Evolutionary conservation across 2,888 invertebrate genomes (phyloP).

Genomic region (Cheilosia variabilis): DNA sequence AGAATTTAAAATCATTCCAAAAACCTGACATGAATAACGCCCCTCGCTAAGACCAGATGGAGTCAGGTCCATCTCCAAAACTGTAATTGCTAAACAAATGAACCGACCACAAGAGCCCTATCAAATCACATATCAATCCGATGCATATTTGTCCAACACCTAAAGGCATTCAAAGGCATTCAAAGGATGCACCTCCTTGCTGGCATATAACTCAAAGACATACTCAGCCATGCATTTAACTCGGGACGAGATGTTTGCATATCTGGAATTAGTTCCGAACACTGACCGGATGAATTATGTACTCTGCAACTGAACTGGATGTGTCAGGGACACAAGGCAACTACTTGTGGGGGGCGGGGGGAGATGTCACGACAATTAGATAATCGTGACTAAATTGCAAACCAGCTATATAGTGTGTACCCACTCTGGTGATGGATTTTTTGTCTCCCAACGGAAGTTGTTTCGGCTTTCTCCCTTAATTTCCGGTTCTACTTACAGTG

Average conservation of each 20-base stretch:
- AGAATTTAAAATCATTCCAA: constrained; percentile 4
- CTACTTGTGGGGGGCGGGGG: constrained; percentile 33
- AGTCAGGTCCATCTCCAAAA: constrained; percentile 40
- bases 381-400: constrained; percentile 65
- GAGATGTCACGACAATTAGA: constrained; percentile 63
- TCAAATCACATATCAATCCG: constrained; percentile 52
- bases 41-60: too few species aligned
- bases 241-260: constrained; percentile 51
- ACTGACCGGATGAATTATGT: constrained; percentile 45
- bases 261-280: constrained; percentile 59
- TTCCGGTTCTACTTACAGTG: constrained; percentile 53
- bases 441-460: constrained; percentile 45
- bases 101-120: constrained; percentile 31
- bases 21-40: constrained; percentile 49
- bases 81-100: constrained; percentile 60
- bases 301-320: constrained; percentile 29
- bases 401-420: background rate
- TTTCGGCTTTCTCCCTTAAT: constrained; percentile 64
- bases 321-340: constrained; percentile 46
- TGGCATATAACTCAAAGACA: constrained; percentile 52
- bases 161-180: constrained; percentile 12
- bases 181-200: constrained; percentile 2
- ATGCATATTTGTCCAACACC: constrained; percentile 58
- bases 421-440: constrained; percentile 31
- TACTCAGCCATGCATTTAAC: constrained; percentile 49